Evolutionary conservation across 1,140 invertebrate species (phyloP).

Genomic region (Orius insidiosus): DNA sequence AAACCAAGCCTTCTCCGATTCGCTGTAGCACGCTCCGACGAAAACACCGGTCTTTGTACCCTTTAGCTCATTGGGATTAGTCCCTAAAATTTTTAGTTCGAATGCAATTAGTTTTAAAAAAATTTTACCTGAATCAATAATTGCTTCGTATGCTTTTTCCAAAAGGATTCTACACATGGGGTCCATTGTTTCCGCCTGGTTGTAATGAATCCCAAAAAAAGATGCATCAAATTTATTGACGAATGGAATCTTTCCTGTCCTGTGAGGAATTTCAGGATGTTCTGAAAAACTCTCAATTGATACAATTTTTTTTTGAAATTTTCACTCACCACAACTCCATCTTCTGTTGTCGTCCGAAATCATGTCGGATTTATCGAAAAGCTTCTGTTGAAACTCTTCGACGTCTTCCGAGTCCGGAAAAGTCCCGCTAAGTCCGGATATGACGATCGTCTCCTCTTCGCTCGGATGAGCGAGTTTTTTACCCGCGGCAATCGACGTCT

Average conservation of each 20-base stretch:
- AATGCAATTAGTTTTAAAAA: too few species aligned
- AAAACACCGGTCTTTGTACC: constrained; percentile 66
- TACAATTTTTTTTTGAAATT: constrained; percentile 1
- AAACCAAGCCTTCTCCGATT: constrained; percentile 51
- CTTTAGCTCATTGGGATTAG: constrained; percentile 38
- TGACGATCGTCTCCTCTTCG: constrained; percentile 61
- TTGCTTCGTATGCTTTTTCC: constrained; percentile 70
- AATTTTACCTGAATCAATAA: constrained; percentile 66
- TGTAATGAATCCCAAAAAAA: constrained; percentile 66
- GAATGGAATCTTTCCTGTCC: constrained; percentile 63
- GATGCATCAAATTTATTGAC: constrained; percentile 65
- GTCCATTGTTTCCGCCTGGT: constrained; percentile 74
- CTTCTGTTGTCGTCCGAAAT: constrained; percentile 57
- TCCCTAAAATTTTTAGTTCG: constrained; percentile 25
- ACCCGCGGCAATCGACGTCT: constrained; percentile 19
- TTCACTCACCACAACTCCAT: constrained; percentile 45
- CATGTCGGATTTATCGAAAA: constrained; percentile 67
- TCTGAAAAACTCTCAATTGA: constrained; percentile 27
- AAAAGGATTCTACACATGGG: constrained; percentile 71
- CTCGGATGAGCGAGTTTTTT: constrained; percentile 17
- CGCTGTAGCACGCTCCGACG: constrained; percentile 61
- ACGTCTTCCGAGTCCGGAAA: constrained; percentile 76
- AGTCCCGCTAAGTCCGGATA: constrained; percentile 62
- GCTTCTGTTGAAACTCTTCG: constrained; percentile 55
- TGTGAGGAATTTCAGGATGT: constrained; percentile 47